Percentiles rank a stretch among this genome's conserved stretches.
Conservation (phyloP, 1,140 invertebrate genomes). For the Cotesia chilonis region DNA sequence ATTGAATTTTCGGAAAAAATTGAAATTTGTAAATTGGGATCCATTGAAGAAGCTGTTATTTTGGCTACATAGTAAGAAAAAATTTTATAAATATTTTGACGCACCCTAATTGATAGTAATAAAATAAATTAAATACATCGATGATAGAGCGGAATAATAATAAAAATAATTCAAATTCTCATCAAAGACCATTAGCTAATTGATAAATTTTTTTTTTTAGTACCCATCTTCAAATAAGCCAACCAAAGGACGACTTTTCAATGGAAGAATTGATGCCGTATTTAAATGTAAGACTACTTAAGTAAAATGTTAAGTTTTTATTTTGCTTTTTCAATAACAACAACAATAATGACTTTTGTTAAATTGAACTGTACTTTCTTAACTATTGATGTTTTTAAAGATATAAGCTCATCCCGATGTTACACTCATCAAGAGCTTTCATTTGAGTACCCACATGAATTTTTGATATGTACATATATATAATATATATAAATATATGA, state of each 20-base stretch:
- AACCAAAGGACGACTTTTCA: slow-evolving; percentile 79
- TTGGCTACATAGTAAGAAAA: slow-evolving; percentile 73
- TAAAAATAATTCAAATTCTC: slow-evolving; percentile 20
- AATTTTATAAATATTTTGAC: slow-evolving; percentile 18
- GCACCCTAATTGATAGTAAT: slow-evolving; percentile 10
- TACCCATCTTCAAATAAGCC: slow-evolving; percentile 74
- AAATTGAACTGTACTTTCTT: too few species aligned
- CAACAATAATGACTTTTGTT: neutral
- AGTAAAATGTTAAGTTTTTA: too few species aligned
- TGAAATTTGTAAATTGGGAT: slow-evolving; percentile 70
- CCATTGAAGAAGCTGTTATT: slow-evolving; percentile 81
- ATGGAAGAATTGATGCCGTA: slow-evolving; percentile 84
- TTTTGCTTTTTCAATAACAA: neutral
- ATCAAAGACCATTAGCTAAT: too few species aligned
- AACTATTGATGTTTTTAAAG: too few species aligned
- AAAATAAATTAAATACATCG: too few species aligned
- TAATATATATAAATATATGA: too few species aligned
- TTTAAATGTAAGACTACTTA: slow-evolving; percentile 69
- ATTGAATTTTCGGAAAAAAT: slow-evolving; percentile 75
- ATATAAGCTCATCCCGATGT: too few species aligned
- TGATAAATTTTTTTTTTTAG: slow-evolving; percentile 51
- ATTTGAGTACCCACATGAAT: too few species aligned
- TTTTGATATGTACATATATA: too few species aligned
- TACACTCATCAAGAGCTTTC: too few species aligned
- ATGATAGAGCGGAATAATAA: too few species aligned